Base-by-base conservation (phyloP, 2,888 invertebrate species). In the Beris chalybata region DNA sequence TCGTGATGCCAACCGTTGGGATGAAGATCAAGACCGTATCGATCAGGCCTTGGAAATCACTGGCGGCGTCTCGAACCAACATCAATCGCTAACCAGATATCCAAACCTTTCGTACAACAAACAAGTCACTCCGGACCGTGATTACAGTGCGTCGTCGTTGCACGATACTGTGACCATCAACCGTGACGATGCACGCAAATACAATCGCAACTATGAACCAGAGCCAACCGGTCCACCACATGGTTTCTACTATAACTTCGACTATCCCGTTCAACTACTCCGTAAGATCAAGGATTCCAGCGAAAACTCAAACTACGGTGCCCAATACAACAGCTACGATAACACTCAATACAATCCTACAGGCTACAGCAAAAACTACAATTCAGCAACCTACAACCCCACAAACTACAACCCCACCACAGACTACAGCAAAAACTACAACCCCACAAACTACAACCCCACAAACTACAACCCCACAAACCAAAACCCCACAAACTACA, bases 211-310 rank as follows among this genome's bases (percentile, higher is more conserved):
- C 47, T 78, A 64, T 43, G 73, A 74, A 32, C 74, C 81, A 68
- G 85, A 84, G 74, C 76, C 76, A 64, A 78, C 78, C 9, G 83
- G 85, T 50, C 85, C 85, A 22, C 89, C 89, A 58, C 85, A 85
- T 74, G 89, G 89, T 59, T 90, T 90, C 83, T 90, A 87, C 84
- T 90, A 90, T 78, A 86, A 84, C 73, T 87, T 86, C 78, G 84
- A 85, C 72, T 89, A 89, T 78, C 87, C 88, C 31, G 87, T 86
- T n/a, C 86, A 78, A 5, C 68, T 80, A 65, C 68, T 79, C 71
- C 59, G 50, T 32, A 53, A 32, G 13, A 32, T 30, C 13, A 67
- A 56, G 44, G 55, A 43, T 31, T 11, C 43, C 3, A 43, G 12
- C 30, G 45, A 38, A 1, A 47, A 44, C 13, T 55, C 43, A 30